Conservation (phyloP, 1,140 invertebrate genomes). For the Pogonomyrmex barbatus region DNA sequence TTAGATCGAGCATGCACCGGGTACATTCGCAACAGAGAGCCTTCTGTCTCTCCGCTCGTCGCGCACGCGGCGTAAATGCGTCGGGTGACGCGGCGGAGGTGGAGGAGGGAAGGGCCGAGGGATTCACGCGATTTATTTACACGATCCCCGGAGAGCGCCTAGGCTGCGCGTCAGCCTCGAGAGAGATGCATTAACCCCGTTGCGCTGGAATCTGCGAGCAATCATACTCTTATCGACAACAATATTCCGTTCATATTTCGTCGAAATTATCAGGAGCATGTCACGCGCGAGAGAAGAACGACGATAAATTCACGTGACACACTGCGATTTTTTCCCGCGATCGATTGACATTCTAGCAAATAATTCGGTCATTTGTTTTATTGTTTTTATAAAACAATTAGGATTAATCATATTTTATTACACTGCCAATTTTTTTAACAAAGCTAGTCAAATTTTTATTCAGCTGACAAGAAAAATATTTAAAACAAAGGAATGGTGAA, state of each 20-base stretch:
- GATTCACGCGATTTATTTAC: conserved; percentile 77
- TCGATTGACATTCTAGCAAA: background rate
- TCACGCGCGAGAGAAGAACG: conserved; percentile 8
- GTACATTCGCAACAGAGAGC: conserved; percentile 71
- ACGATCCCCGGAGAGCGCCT: conserved; percentile 66
- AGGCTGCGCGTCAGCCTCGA: conserved; percentile 64
- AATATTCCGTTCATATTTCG: background rate
- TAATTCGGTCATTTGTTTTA: background rate
- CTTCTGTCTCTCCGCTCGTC: conserved; percentile 77
- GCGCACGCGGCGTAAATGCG: conserved; percentile 45
- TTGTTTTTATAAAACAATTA: too few species aligned
- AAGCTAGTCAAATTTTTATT: too few species aligned
- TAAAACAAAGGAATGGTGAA: too few species aligned
- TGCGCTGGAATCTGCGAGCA: conserved; percentile 43
- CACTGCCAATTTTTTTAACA: too few species aligned
- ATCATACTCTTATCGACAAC: conserved; percentile 12
- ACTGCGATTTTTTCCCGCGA: background rate
- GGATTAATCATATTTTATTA: too few species aligned
- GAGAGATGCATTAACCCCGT: conserved; percentile 54
- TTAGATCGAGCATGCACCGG: conserved; percentile 25
- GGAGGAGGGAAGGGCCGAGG: conserved; percentile 62
- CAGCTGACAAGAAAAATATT: too few species aligned
- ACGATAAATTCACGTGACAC: background rate
- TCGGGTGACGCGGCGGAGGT: conserved; percentile 9
- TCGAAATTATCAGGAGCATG: conserved; percentile 1